Percentiles rank a stretch among this genome's conserved stretches.
These are phyloP conservation scores for Toxotes chatareus DNA, from an alignment of 2,113 vertebrate species.

Conservation along the genomic window DNA sequence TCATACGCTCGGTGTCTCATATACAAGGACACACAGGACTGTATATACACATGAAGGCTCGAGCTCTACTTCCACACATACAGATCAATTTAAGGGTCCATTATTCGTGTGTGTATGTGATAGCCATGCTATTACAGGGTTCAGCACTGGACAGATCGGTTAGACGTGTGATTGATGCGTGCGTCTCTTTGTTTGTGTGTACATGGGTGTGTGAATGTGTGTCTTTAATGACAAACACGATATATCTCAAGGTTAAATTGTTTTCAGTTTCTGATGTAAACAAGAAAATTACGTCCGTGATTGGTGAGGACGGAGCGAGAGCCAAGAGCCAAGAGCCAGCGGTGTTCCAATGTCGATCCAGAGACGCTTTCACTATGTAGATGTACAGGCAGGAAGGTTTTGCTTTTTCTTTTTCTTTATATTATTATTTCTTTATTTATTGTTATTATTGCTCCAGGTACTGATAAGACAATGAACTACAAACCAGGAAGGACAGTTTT, in stretches of 20 bases:
- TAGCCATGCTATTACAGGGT: conserved; percentile 48
- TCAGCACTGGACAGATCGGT: conserved; percentile 33
- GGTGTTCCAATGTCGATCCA: background rate
- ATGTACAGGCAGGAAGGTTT: background rate
- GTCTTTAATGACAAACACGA: conserved; percentile 28
- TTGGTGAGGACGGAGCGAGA: background rate
- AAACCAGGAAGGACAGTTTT: background rate
- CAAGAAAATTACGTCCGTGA: conserved; percentile 43
- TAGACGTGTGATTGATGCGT: conserved; percentile 57
- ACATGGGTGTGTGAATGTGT: background rate
- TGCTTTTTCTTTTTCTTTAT: no score
- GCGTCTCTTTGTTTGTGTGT: conserved; percentile 3
- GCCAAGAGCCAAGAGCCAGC: background rate
- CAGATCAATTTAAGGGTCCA: conserved; percentile 42
- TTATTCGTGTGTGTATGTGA: conserved; percentile 55
- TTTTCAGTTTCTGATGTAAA: conserved; percentile 49
- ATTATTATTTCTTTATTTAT: no score
- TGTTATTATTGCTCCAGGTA: background rate
- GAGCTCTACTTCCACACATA: background rate
- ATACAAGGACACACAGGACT: conserved; percentile 35
- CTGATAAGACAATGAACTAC: background rate
- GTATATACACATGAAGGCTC: background rate
- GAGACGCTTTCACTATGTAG: background rate
- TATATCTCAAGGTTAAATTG: conserved; percentile 66
- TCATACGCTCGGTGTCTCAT: background rate